phyloP scores from a whole-genome alignment of 2,113 vertebrate species.

The Pagrus major region DNA sequence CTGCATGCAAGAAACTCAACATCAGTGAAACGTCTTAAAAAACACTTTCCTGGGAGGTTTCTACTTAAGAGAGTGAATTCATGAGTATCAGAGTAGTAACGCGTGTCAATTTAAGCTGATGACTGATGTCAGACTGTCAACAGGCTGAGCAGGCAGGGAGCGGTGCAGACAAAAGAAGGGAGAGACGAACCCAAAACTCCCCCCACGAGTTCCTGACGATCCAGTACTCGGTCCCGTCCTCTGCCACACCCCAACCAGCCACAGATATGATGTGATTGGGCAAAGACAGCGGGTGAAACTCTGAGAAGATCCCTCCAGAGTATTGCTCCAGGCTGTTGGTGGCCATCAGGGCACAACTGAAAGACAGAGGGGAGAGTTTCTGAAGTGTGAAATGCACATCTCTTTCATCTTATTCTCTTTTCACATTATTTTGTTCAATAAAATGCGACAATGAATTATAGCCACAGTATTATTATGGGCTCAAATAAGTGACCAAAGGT shows the following conservation, averaged over 20 bases:
- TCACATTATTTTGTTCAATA: neutral
- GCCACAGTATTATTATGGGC: neutral
- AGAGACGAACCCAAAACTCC: slow-evolving; percentile 93
- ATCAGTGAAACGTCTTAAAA: neutral
- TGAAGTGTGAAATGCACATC: neutral
- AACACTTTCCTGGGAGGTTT: neutral
- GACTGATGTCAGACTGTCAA: neutral
- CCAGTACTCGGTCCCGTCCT: slow-evolving; percentile 90
- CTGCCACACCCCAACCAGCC: slow-evolving; percentile 91
- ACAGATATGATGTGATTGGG: slow-evolving; percentile 96
- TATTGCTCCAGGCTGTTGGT: slow-evolving; percentile 89
- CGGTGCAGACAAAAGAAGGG: neutral
- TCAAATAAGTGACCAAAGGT: neutral
- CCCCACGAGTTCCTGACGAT: slow-evolving; percentile 98
- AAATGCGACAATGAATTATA: neutral
- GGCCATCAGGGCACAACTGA: slow-evolving; percentile 96
- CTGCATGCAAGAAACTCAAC: neutral
- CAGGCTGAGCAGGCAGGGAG: neutral
- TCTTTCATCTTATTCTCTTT: neutral
- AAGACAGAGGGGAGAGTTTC: slow-evolving; percentile 4
- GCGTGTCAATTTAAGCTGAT: neutral
- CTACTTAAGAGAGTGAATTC: neutral
- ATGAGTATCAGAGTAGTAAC: neutral
- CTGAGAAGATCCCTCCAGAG: slow-evolving; percentile 88
- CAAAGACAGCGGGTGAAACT: slow-evolving; percentile 82